Evolutionary conservation across 2,113 vertebrate species (phyloP), one percentile per base, ranked within the genome.

Genomic region (Ardeotis arabs): DNA sequence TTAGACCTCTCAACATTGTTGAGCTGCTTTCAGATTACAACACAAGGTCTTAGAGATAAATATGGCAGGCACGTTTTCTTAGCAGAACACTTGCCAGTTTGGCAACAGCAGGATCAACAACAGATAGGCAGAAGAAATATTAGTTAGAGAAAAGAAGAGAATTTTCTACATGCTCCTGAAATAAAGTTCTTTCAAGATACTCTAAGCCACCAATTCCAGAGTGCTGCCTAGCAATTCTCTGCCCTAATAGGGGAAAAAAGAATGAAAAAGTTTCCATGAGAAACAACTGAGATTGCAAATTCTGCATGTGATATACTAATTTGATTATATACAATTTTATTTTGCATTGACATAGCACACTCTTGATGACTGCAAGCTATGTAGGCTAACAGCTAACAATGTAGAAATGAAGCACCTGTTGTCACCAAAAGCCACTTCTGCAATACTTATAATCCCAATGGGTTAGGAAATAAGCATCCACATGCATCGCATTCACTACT

Each of bases 11-110:
- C 94, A 95, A 95, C 93, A 89, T 92, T 79, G 91, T 44, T 96
- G 95, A 98, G 95, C 97, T 94, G 93, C 97, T 97, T 97, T 98
- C 96, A 96, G 97, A 97, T 97, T 98, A 98, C 81, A 87, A 81
- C 72, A 91, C 78, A 93, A 96, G 93, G 73, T 86, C 93, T 97
- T 97, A 97, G 96, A 95, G 94, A 96, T 90, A 98, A 97, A 97
- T 94, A 97, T 27, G 10, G 96, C 58, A 82, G 66, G 96, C 89
- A 89, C 4, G 3, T 56, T 97, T 96, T 96, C 87, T 91, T 80
- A 96, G 89, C 90, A 84, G 92, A 92, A 68, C 59, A 84, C 69
- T 83, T 86, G 73, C 82, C 94, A 89, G 63, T 76, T 91, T 86
- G 56, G 29, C 52, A 91, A 78, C 44, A 89, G 76, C 35, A 90